Base-by-base conservation (phyloP, 2,888 invertebrate species). In the Cartodere bifasciata region DNA sequence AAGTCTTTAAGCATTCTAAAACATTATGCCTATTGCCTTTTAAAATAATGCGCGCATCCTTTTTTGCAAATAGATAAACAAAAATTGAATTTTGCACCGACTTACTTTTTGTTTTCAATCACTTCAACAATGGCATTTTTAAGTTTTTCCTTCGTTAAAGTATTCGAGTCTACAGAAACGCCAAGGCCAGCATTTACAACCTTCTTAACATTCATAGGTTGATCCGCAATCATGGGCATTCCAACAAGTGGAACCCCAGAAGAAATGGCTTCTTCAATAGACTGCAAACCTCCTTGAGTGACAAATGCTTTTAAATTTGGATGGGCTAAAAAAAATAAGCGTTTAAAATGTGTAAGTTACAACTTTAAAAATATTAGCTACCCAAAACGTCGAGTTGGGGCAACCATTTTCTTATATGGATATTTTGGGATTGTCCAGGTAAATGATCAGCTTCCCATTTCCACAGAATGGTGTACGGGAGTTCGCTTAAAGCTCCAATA, bases 311-410 rank as follows among this genome's bases (percentile, higher is more conserved):
- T 45, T 5, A 44, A 17, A 21, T 44, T 39, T 21, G 30, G 32
- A 31, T 46, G 46, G 13, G 29, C 43, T 39, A 26, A 26, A 28
- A 32, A 20, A n/a, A 27, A 4, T 9, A 32, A 22, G n/a, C 6
- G 11, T 11, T 9, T 24, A 9, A 10, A 7, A 9, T 24, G 6
- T 23, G 10, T 9, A 7, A 10, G 5, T n/a, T 7, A 23, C 22
- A 10, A 7, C 12, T 4, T 4, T 14, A 4, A 9, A 7, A 2
- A 24, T 9, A 15, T 15, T 11, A 13, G 29, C 27, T 29, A 43
- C 42, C 38, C 16, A 45, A 30, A 23, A 46, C 21, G 27, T 42
- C 44, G 30, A 45, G 44, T 32, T 46, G 46, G 4, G 44, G 43
- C 9, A 46, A 35, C 46, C 46, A 46, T 36, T 43, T 42, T 21